Conservation (phyloP, 1,140 invertebrate species). For the Drosophila funebris region DNA sequence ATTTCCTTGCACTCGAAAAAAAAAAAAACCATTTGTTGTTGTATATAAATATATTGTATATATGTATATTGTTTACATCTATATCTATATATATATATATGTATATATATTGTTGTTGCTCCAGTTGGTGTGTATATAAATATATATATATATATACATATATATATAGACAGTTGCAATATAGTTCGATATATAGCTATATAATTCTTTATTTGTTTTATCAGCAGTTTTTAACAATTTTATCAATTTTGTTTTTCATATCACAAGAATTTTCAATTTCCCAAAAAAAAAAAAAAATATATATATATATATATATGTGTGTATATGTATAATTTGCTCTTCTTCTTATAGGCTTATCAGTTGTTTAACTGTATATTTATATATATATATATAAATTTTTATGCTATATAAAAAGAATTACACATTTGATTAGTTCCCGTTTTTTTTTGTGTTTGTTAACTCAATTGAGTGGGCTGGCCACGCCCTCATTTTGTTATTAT, state of each 20-base stretch:
- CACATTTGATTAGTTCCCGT: constrained; percentile 53
- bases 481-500: constrained; percentile 19
- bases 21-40: constrained; percentile 61
- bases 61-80: constrained; percentile 43
- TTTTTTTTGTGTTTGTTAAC: constrained; percentile 26
- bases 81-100: constrained; percentile 55
- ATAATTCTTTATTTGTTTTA: constrained; percentile 44
- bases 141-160: constrained; percentile 37
- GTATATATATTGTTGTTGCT: constrained; percentile 50
- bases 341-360: constrained; percentile 3
- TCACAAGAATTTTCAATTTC: constrained; percentile 81
- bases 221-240: constrained; percentile 70
- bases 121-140: constrained; percentile 16
- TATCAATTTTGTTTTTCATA: constrained; percentile 67
- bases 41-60: constrained; percentile 78
- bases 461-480: constrained; percentile 42
- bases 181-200: constrained; percentile 16
- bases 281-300: constrained; percentile 50
- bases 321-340: constrained; percentile 17
- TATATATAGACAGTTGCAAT: constrained; percentile 38
- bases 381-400: constrained; percentile 21
- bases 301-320: constrained; percentile 20
- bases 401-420: constrained; percentile 42
- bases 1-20: constrained; percentile 36
- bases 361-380: constrained; percentile 10